These are phyloP conservation scores for Luscinia luscinia DNA, from an alignment of 2,797 vertebrate genomes.

Conservation along the genomic window DNA sequence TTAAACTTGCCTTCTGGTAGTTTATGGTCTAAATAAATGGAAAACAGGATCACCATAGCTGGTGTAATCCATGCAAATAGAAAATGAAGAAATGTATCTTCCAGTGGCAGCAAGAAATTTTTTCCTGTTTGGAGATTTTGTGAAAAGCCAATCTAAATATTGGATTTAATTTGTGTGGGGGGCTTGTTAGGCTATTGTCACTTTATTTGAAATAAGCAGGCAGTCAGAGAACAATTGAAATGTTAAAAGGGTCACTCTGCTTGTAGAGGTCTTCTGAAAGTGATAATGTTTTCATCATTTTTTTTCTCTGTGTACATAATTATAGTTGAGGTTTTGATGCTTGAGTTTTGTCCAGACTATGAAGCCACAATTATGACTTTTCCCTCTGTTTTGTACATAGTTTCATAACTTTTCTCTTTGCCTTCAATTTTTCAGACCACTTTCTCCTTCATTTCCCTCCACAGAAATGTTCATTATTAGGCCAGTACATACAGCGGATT, in stretches of 20 bases:
- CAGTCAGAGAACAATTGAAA: background rate
- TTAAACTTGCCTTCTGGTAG: background rate
- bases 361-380: background rate
- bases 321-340: accelerated
- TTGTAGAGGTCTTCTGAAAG: background rate
- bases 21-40: background rate
- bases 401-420: background rate
- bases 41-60: background rate
- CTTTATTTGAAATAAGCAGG: background rate
- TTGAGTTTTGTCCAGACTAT: background rate
- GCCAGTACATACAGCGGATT: accelerated
- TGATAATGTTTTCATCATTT: accelerated
- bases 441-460: background rate
- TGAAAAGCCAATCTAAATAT: background rate
- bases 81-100: background rate
- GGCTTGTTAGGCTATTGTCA: background rate
- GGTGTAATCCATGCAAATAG: background rate
- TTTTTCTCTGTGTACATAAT: background rate
- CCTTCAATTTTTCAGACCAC: background rate
- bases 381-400: background rate
- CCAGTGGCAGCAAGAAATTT: background rate
- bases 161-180: background rate
- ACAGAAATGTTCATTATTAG: background rate
- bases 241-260: background rate
- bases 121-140: background rate